These are phyloP conservation scores for Molorchus minor DNA, from an alignment of 2,888 invertebrate species.

Conservation along the genomic window DNA sequence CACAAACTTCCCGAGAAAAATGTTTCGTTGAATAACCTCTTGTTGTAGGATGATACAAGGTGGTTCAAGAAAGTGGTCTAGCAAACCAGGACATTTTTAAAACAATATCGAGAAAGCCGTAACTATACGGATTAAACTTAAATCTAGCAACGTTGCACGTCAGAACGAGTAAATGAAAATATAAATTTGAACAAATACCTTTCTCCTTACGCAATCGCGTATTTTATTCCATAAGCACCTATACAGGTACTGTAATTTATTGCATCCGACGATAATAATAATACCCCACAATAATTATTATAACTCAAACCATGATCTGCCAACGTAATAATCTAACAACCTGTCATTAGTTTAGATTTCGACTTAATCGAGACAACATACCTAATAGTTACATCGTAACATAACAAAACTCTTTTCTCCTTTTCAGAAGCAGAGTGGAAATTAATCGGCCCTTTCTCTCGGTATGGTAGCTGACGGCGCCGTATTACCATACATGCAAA, in stretches of 20 bases:
- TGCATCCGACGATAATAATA: not conserved
- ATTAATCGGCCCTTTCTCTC: not conserved
- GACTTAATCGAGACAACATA: not conserved
- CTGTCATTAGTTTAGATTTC: not conserved
- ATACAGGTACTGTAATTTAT: not conserved
- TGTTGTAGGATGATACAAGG: not conserved
- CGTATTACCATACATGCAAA: constrained; percentile 20
- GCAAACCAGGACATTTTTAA: not conserved
- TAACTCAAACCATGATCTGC: not conserved
- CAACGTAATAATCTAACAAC: not conserved
- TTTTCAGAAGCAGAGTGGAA: not conserved
- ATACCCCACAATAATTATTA: not conserved
- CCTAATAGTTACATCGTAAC: not conserved
- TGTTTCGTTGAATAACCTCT: not conserved
- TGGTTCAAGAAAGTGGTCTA: not conserved
- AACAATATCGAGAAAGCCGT: not conserved
- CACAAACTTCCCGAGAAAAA: not conserved
- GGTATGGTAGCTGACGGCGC: constrained; percentile 33
- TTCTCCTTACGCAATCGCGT: not conserved
- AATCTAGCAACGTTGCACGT: not conserved
- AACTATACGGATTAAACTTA: too few relatives aligned
- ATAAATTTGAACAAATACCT: not conserved
- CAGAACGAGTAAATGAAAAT: not conserved
- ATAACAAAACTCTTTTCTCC: not conserved
- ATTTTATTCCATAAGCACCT: not conserved